These are phyloP conservation scores for Limnephilus marmoratus DNA, from an alignment of 2,888 invertebrate genomes.

Conservation along the genomic window DNA sequence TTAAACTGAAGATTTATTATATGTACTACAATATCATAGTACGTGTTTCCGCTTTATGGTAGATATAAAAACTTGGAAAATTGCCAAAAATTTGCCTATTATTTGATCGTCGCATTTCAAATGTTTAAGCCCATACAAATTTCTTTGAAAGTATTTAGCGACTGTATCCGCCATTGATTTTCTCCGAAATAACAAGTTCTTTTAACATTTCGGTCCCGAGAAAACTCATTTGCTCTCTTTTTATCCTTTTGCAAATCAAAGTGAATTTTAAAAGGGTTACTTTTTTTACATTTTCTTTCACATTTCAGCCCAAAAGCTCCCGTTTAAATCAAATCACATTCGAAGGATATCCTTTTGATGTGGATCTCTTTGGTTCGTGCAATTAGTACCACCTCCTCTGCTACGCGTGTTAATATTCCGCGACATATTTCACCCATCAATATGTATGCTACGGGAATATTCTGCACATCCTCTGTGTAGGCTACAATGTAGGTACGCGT, in stretches of 20 bases:
- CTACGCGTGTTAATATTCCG: conserved; percentile 1
- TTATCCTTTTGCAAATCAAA: not conserved
- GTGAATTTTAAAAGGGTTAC: not conserved
- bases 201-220: not conserved
- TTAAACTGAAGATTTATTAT: not conserved
- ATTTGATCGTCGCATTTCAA: not conserved
- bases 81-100: not conserved
- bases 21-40: not conserved
- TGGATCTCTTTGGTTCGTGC: conserved; percentile 29
- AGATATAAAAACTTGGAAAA: not conserved
- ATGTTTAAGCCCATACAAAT: not conserved
- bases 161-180: not conserved
- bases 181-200: not conserved
- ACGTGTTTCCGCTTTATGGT: not conserved
- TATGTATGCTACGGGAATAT: not conserved
- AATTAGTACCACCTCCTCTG: conserved; percentile 22
- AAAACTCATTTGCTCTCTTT: not conserved
- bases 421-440: not conserved
- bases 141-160: not conserved
- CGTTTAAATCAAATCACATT: conserved; percentile 36
- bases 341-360: conserved; percentile 38
- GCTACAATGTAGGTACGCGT: not conserved
- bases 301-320: conserved; percentile 18
- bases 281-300: not conserved
- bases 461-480: not conserved